Evolutionary conservation across 2,113 vertebrate genomes (phyloP).

Genomic region (Synodontis membranacea): DNA sequence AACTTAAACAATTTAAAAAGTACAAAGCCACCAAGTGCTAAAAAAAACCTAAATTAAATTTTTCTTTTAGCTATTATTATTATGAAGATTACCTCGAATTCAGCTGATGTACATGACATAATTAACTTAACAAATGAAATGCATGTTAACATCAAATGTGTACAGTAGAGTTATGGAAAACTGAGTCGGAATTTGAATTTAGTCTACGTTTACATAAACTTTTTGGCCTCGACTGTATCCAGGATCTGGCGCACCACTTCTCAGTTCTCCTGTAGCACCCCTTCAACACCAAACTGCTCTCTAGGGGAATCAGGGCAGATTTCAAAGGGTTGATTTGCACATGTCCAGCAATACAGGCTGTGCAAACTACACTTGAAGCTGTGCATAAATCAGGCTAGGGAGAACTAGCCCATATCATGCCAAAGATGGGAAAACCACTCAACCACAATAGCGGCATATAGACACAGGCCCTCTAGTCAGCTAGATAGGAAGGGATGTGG

Average conservation of each 20-base stretch:
- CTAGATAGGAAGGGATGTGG: not conserved
- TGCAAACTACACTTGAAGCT: not conserved
- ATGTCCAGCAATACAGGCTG: not conserved
- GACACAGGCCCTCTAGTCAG: not conserved
- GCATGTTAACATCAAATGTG: not conserved
- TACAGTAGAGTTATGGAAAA: not conserved
- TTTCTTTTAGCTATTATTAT: not conserved
- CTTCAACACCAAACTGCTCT: not conserved
- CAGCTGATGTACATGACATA: too few relatives aligned
- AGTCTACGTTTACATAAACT: not conserved
- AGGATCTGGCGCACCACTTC: not conserved
- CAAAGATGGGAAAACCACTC: constrained; percentile 1
- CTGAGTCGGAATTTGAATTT: not conserved
- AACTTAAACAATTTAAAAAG: not conserved
- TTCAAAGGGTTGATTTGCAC: not conserved
- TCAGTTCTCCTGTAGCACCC: not conserved
- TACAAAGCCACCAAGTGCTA: not conserved
- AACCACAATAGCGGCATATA: constrained; percentile 17
- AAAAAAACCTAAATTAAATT: not conserved
- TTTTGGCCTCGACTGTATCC: not conserved
- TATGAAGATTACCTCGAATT: not conserved
- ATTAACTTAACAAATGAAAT: not conserved
- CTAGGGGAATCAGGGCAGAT: not conserved
- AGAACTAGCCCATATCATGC: constrained; percentile 9
- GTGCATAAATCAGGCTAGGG: constrained; percentile 4